Base-by-base conservation (phyloP, 2,113 vertebrate species). In the Sitta europaea region DNA sequence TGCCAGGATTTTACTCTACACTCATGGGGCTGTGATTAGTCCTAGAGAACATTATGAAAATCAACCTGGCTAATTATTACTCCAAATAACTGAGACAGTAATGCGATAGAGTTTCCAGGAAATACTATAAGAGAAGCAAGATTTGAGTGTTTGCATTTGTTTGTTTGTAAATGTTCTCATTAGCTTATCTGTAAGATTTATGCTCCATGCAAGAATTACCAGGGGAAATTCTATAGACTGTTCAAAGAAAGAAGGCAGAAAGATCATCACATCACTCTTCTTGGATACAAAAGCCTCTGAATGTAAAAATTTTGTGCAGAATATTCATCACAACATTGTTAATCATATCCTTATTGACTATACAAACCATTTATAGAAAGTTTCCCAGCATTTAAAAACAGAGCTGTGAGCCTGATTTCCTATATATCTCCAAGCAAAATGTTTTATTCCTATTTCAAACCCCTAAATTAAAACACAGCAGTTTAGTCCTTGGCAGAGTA, bases 51-150 rank as follows among this genome's bases (percentile, higher is more conserved):
- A 66, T 76, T 77, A 80, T 74, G 71, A 96, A 94, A 91, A 92
- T 83, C 90, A 95, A 73, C 79, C 53, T 80, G 63, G 75, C 48
- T 96, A 94, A 96, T 94, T 92, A 95, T 93, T 86, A 79, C 61
- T 92, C 59, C 67, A 88, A 93, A 92, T 77, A 93, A 84, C 40
- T 0, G 2, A 86, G 67, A 50, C 75, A 95, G 57, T 59, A 83
- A 90, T 77, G 82, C 35, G 66, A 53, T 22, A 74, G 47, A 45
- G 63, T 92, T 63, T 86, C 48, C 50, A 81, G 79, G 59, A 93
- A 92, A 94, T 68, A 68, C 55, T 85, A 3, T 11, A 58, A 54
- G 45, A 86, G 57, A 95, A 86, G 43, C 25, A n/a, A 77, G 61
- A 90, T 47, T 74, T 61, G 48, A 78, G 42, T 92, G 68, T 84